A percentile compares a stretch with the other conserved stretches of the same genome.
Evolutionary conservation across 1,140 invertebrate genomes (phyloP).

Genomic region (Drosophila novamexicana): DNA sequence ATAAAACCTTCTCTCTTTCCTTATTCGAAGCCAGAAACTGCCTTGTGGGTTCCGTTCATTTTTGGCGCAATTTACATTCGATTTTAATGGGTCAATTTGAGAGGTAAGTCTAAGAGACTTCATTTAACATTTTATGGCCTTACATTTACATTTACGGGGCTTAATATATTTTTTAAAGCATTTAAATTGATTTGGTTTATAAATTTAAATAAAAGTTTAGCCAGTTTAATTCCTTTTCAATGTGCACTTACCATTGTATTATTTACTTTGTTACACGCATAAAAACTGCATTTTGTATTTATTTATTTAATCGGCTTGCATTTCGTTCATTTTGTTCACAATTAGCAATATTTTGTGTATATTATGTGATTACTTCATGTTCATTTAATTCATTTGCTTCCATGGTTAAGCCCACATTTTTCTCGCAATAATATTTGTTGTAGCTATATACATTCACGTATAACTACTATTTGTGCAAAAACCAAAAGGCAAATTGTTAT

Average conservation of each 20-base stretch:
- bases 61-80: slow-evolving; percentile 12
- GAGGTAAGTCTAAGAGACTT: background rate
- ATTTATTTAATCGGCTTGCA: slow-evolving; percentile 43
- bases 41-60: background rate
- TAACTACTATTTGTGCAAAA: slow-evolving; percentile 27
- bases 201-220: background rate
- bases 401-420: slow-evolving; percentile 13
- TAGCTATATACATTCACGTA: slow-evolving; percentile 25
- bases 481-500: slow-evolving; percentile 31
- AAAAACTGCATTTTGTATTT: slow-evolving; percentile 31
- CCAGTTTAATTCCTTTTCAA: background rate
- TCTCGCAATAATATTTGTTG: slow-evolving; percentile 8
- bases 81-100: slow-evolving; percentile 40
- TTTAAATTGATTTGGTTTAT: background rate
- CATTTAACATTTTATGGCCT: slow-evolving; percentile 3
- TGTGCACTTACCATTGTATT: background rate
- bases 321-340: slow-evolving; percentile 37
- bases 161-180: background rate
- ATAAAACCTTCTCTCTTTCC: slow-evolving; percentile 21
- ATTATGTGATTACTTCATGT: slow-evolving; percentile 8
- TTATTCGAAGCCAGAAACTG: background rate
- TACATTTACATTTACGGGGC: background rate
- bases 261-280: background rate
- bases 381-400: slow-evolving; percentile 24
- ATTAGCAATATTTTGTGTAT: slow-evolving; percentile 29